These are phyloP conservation scores for Aquatica leii DNA, from an alignment of 2,888 invertebrate species.

Conservation along the genomic window DNA sequence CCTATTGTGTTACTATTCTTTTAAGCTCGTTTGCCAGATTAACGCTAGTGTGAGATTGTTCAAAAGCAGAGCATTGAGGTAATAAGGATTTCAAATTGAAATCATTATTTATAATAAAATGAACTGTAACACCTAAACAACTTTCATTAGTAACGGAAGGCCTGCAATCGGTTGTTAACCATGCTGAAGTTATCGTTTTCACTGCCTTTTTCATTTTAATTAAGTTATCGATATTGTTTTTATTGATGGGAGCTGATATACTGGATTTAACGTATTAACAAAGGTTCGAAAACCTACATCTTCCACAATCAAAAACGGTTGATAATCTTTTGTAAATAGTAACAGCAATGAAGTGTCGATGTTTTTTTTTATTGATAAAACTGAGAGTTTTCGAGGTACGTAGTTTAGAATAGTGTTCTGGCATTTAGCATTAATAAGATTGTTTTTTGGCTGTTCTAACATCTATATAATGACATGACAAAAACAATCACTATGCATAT, in stretches of 20 bases:
- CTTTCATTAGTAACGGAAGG: constrained; percentile 47
- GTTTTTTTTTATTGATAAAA: too few species aligned
- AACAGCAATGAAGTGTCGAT: not conserved
- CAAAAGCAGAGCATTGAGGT: constrained; percentile 40
- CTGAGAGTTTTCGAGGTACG: too few species aligned
- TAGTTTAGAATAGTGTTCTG: too few species aligned
- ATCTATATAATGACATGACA: too few species aligned
- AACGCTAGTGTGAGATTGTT: constrained; percentile 42
- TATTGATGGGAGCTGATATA: constrained; percentile 35
- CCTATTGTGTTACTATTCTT: constrained; percentile 43
- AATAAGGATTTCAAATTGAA: constrained; percentile 45
- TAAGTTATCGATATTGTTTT: not conserved
- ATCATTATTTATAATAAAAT: constrained; percentile 43
- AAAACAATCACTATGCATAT: too few species aligned
- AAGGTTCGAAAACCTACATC: constrained; percentile 40
- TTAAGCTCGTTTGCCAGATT: constrained; percentile 44
- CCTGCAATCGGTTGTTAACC: constrained; percentile 51
- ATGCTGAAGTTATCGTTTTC: constrained; percentile 31
- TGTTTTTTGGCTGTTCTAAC: too few species aligned
- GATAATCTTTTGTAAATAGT: not conserved
- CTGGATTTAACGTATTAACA: constrained; percentile 33
- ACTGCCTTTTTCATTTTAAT: constrained; percentile 29
- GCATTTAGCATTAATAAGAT: too few species aligned
- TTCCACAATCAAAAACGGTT: constrained; percentile 33
- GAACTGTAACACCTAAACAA: constrained; percentile 45